These are phyloP conservation scores for Griposia aprilina DNA, from an alignment of 2,888 invertebrate genomes.

Conservation along the genomic window DNA sequence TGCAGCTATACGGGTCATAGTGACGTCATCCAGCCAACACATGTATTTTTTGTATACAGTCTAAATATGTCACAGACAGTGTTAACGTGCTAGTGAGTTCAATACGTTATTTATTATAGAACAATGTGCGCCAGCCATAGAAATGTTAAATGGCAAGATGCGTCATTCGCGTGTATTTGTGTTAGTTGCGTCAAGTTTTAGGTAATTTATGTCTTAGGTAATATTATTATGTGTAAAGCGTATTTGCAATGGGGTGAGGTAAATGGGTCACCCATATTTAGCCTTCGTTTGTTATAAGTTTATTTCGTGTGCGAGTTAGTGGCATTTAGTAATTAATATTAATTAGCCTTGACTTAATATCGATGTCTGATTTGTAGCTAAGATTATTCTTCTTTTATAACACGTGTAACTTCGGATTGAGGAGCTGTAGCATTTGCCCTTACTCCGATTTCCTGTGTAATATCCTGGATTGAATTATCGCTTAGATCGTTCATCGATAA, in stretches of 20 bases:
- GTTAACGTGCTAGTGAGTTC: constrained; percentile 66
- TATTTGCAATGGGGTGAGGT: constrained; percentile 33
- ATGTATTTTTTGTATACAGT: constrained; percentile 62
- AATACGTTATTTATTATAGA: constrained; percentile 68
- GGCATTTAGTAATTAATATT: neutral
- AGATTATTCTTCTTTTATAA: neutral
- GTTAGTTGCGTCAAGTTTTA: constrained; percentile 54
- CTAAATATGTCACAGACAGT: constrained; percentile 69
- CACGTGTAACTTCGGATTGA: neutral
- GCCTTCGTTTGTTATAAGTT: constrained; percentile 3
- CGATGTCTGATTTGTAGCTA: neutral
- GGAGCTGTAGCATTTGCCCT: neutral
- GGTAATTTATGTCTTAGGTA: constrained; percentile 50
- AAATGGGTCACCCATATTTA: constrained; percentile 54
- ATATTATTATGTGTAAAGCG: constrained; percentile 25
- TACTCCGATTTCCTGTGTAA: neutral
- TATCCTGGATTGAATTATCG: constrained; percentile 19
- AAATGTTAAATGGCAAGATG: constrained; percentile 61
- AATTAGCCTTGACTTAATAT: neutral
- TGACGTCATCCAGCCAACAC: constrained; percentile 62
- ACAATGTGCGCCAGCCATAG: constrained; percentile 63
- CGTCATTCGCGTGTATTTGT: constrained; percentile 57
- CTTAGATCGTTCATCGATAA: constrained; percentile 26
- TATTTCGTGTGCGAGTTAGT: constrained; percentile 6
- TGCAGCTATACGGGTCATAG: constrained; percentile 66